phyloP scores from a whole-genome alignment of 2,797 vertebrate species.

The Myotis myotis region DNA sequence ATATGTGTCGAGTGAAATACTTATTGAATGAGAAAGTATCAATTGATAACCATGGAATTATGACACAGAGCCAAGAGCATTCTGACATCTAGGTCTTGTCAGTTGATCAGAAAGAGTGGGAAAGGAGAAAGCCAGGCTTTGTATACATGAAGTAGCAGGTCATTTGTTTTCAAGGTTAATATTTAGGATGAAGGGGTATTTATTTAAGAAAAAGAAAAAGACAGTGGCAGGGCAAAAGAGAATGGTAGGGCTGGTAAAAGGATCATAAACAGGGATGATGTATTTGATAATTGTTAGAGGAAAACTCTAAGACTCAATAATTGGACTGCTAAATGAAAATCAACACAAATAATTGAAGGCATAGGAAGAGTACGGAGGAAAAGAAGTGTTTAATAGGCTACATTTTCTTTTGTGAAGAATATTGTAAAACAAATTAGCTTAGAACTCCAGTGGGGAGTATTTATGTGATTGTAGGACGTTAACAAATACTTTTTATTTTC shows the following conservation, averaged over 20 bases:
- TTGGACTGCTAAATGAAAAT: constrained; percentile 3
- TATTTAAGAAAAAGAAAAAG: not conserved
- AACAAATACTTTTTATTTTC: not conserved
- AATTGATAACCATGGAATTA: constrained; percentile 51
- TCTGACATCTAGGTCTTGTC: not conserved
- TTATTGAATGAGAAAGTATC: constrained; percentile 35
- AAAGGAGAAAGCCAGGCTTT: not conserved
- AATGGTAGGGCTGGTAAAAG: not conserved
- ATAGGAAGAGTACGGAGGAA: not conserved
- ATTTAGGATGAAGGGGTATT: not conserved
- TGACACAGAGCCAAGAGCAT: not conserved
- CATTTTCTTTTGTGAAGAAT: constrained; percentile 35
- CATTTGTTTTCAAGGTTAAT: constrained; percentile 32
- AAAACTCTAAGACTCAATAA: not conserved
- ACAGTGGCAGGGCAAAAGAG: not conserved
- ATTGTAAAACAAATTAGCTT: constrained; percentile 1
- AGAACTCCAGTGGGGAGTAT: not conserved
- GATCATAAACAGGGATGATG: not conserved
- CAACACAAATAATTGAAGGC: not conserved
- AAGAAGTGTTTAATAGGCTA: not conserved
- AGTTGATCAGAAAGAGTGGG: not conserved
- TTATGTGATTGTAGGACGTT: not conserved
- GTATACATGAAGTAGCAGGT: not conserved
- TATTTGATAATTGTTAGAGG: constrained; percentile 22
- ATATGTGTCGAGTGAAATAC: constrained; percentile 38